A percentile compares a stretch with the other conserved stretches of the same genome.
phyloP scores from a whole-genome alignment of 1,140 invertebrate genomes.

The Lasioglossum albipes region DNA sequence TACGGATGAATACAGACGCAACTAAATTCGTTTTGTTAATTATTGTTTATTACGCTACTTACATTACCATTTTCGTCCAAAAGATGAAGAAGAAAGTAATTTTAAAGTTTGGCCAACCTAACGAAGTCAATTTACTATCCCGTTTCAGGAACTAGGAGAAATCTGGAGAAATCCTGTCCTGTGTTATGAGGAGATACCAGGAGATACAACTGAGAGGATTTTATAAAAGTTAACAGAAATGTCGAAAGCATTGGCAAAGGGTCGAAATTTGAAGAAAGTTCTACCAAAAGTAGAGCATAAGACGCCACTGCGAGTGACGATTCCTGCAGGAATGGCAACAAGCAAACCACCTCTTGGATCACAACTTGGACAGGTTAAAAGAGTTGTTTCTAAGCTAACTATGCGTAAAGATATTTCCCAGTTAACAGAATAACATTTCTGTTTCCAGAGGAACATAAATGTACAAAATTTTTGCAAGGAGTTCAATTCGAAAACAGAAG shows the following conservation, averaged over 20 bases:
- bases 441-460: slow-evolving; percentile 93
- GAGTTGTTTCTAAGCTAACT: not conserved
- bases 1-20: no score
- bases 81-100: no score
- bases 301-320: slow-evolving; percentile 86
- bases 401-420: not conserved
- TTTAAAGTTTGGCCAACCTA: no score
- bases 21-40: no score
- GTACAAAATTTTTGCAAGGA: slow-evolving; percentile 98
- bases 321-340: slow-evolving; percentile 92
- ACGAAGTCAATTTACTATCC: no score
- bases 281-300: slow-evolving; percentile 88
- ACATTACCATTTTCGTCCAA: no score
- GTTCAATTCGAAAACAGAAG: slow-evolving; percentile 96
- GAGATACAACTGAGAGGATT: not conserved
- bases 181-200: no score
- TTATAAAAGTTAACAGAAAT: slow-evolving; percentile 77
- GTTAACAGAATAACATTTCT: slow-evolving; percentile 30
- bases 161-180: no score
- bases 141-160: no score
- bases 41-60: no score
- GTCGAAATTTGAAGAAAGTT: slow-evolving; percentile 85
- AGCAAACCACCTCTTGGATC: slow-evolving; percentile 95
- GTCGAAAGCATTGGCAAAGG: slow-evolving; percentile 85
- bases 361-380: slow-evolving; percentile 91